Conservation (phyloP, 1,140 invertebrate species). For the Liolophura sinensis region DNA sequence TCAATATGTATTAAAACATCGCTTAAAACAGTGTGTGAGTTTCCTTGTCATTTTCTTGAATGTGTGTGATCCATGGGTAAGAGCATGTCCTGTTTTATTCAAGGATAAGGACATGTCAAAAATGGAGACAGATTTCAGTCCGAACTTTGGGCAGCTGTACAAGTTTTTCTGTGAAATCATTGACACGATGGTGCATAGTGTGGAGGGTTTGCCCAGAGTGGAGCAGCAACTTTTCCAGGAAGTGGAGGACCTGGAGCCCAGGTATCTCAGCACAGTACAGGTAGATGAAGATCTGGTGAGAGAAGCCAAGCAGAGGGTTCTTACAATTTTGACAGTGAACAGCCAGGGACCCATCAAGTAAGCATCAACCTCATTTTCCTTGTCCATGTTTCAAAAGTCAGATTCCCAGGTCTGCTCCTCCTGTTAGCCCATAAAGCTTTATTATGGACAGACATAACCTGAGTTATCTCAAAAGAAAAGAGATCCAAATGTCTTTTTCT, state of each 20-base stretch:
- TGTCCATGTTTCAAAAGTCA: neutral
- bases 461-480: too few relatives aligned
- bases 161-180: slow-evolving; percentile 51
- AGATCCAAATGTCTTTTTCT: too few relatives aligned
- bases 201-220: slow-evolving; percentile 42
- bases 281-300: slow-evolving; percentile 50
- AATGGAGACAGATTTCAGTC: slow-evolving; percentile 42
- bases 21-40: too few relatives aligned
- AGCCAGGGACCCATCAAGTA: slow-evolving; percentile 65
- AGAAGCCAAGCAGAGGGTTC: slow-evolving; percentile 57
- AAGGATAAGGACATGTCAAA: slow-evolving; percentile 45
- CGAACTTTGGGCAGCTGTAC: slow-evolving; percentile 46
- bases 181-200: slow-evolving; percentile 52
- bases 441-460: too few relatives aligned
- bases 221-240: slow-evolving; percentile 50
- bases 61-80: too few relatives aligned
- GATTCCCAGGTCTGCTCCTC: neutral
- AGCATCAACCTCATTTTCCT: neutral
- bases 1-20: too few relatives aligned
- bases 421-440: too few relatives aligned
- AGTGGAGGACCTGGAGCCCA: slow-evolving; percentile 40
- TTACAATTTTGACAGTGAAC: slow-evolving; percentile 66
- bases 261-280: slow-evolving; percentile 39
- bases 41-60: too few relatives aligned
- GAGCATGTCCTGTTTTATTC: slow-evolving; percentile 1